Evolutionary conservation across 2,113 vertebrate genomes (phyloP).

Genomic region (Mugil cephalus): DNA sequence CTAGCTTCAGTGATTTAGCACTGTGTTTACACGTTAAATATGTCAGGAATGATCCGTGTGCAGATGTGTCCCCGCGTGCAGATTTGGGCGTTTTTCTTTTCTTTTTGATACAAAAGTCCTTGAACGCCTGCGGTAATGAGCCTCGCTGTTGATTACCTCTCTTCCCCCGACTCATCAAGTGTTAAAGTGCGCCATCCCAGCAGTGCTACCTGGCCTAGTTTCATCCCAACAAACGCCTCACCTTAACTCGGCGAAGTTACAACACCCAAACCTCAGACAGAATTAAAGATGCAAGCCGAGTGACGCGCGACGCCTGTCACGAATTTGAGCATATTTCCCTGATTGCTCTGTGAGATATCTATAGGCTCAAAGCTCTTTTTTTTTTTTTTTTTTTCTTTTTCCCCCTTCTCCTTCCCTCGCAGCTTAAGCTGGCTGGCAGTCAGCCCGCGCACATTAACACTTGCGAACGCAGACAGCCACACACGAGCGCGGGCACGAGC

Average conservation of each 20-base stretch:
- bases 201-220: conserved; percentile 56
- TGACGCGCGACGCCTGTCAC: conserved; percentile 51
- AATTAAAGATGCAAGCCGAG: conserved; percentile 62
- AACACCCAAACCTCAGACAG: conserved; percentile 48
- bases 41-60: conserved; percentile 9
- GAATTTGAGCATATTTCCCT: conserved; percentile 59
- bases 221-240: conserved; percentile 49
- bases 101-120: conserved; percentile 42
- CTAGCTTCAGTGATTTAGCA: no score
- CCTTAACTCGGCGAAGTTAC: conserved; percentile 36
- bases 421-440: conserved; percentile 67
- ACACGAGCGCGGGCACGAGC: conserved; percentile 22
- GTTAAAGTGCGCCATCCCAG: conserved; percentile 25
- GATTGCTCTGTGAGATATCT: conserved; percentile 68
- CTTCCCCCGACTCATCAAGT: conserved; percentile 51
- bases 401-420: conserved; percentile 32
- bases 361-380: conserved; percentile 43
- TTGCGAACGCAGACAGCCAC: conserved; percentile 49
- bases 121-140: conserved; percentile 17
- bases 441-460: conserved; percentile 53
- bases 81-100: conserved; percentile 19
- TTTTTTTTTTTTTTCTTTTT: not conserved
- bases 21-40: no score
- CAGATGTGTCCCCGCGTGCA: not conserved
- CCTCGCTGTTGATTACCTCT: conserved; percentile 41